phyloP scores from a whole-genome alignment of 2,797 vertebrate genomes.

The Echeneis naucrates region DNA sequence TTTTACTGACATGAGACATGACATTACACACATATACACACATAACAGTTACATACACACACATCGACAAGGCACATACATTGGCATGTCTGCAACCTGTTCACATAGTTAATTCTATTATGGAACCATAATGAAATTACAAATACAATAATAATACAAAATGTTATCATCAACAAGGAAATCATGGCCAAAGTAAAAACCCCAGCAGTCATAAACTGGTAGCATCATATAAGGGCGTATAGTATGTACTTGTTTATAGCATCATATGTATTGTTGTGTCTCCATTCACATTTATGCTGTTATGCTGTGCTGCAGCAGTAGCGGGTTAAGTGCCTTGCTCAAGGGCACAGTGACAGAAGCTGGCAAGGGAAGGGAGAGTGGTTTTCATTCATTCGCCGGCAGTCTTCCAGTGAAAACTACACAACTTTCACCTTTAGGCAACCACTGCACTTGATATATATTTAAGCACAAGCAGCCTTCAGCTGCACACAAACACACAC shows the following conservation, averaged over 20 bases:
- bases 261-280: background rate
- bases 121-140: background rate
- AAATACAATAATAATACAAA: too few species aligned
- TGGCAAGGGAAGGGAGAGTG: conserved; percentile 39
- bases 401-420: conserved; percentile 61
- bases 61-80: background rate
- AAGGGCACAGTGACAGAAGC: conserved; percentile 54
- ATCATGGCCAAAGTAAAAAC: background rate
- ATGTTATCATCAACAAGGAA: background rate
- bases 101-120: background rate
- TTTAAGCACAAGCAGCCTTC: conserved; percentile 67
- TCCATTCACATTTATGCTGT: conserved; percentile 8
- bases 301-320: conserved; percentile 20
- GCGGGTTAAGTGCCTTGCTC: conserved; percentile 64
- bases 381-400: conserved; percentile 62
- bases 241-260: background rate
- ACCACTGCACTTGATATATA: conserved; percentile 70
- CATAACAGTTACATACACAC: conserved; percentile 13
- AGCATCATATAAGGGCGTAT: background rate
- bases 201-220: background rate
- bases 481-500: conserved; percentile 53
- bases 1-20: conserved; percentile 29
- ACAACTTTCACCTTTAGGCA: conserved; percentile 69
- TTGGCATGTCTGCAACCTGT: background rate
- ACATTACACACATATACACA: conserved; percentile 33